phyloP scores from a whole-genome alignment of 2,797 vertebrate genomes.

The Dallia pectoralis region DNA sequence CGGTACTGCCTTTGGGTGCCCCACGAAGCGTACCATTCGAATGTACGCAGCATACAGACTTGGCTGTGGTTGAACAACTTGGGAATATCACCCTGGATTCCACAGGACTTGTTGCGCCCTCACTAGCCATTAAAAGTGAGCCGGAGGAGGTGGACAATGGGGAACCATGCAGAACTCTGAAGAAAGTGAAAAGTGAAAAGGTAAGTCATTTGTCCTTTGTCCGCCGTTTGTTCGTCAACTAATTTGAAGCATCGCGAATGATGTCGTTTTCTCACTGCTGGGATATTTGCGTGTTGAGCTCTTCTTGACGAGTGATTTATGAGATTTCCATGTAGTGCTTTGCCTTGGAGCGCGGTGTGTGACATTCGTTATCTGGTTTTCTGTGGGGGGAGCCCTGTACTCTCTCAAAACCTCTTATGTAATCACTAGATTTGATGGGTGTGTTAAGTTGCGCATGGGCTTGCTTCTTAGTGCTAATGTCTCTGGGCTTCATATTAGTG shows the following conservation, averaged over 20 bases:
- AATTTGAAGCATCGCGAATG: background rate
- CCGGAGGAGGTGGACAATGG: constrained; percentile 82
- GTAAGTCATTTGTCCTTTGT: constrained; percentile 69
- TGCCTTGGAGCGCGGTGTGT: background rate
- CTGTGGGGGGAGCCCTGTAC: background rate
- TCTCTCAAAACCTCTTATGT: background rate
- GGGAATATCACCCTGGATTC: constrained; percentile 86
- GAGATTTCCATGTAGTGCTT: constrained; percentile 1
- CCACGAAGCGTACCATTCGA: constrained; percentile 82
- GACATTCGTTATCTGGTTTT: background rate
- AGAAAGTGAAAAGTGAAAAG: constrained; percentile 90
- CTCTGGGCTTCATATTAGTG: background rate
- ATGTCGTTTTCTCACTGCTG: background rate
- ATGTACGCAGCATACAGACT: constrained; percentile 74
- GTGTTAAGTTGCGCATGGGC: background rate
- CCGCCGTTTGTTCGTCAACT: background rate
- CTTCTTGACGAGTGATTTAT: constrained; percentile 9
- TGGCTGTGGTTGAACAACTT: constrained; percentile 79
- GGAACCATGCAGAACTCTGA: constrained; percentile 82
- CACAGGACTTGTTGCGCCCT: constrained; percentile 78
- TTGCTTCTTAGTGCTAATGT: background rate
- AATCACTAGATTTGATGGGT: background rate
- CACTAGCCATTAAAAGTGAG: constrained; percentile 84
- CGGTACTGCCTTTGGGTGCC: constrained; percentile 68
- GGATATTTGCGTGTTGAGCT: background rate